phyloP scores from a whole-genome alignment of 2,797 vertebrate genomes.

The Pipistrellus nathusii region DNA sequence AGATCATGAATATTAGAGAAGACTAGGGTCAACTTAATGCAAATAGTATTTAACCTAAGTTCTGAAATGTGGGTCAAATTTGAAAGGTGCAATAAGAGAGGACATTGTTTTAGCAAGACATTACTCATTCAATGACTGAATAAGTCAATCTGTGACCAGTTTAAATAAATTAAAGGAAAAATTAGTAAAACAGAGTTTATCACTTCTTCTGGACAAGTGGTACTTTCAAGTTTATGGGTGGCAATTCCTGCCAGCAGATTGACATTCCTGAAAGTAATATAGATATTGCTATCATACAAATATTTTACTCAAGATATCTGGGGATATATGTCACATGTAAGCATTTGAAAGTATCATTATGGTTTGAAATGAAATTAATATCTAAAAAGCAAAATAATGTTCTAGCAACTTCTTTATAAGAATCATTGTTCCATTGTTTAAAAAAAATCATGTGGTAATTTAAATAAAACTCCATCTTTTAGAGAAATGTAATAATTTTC shows the following conservation, averaged over 20 bases:
- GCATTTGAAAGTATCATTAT: not conserved
- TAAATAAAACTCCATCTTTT: constrained; percentile 17
- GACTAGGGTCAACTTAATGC: not conserved
- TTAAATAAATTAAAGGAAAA: constrained; percentile 34
- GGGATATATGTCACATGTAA: not conserved
- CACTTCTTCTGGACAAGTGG: not conserved
- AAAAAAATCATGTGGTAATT: not conserved
- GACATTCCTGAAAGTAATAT: not conserved
- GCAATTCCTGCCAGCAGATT: not conserved
- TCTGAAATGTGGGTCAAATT: not conserved
- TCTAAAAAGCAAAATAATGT: not conserved
- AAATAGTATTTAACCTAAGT: not conserved
- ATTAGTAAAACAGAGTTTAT: not conserved
- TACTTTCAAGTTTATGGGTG: not conserved
- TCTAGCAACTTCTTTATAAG: not conserved
- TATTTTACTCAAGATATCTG: not conserved
- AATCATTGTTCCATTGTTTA: not conserved
- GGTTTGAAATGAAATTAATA: not conserved
- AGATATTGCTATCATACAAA: not conserved
- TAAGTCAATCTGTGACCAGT: not conserved
- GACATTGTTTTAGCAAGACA: not conserved
- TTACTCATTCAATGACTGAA: not conserved
- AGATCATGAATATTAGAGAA: not conserved
- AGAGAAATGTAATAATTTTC: constrained; percentile 18
- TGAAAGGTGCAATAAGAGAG: not conserved